Base-by-base conservation (phyloP, 2,888 invertebrate genomes). In the Drosophila testacea region DNA sequence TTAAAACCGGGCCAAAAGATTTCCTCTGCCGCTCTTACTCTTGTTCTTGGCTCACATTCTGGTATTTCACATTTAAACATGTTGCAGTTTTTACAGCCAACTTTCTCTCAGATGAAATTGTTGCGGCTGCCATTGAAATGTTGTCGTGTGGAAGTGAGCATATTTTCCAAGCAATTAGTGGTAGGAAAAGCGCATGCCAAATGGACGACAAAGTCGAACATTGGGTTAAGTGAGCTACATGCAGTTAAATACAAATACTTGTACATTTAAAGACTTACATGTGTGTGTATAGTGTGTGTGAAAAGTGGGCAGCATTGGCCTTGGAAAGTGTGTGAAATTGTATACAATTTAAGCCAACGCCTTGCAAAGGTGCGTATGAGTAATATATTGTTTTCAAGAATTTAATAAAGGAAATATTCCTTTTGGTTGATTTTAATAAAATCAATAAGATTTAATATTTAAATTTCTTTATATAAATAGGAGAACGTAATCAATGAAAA, bases 121-220 rank as follows among this genome's bases (percentile, higher is more conserved):
- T 79, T 81, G 76, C 68, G 69, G 69, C 65, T 84, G 79, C 76
- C 82, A 81, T 81, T 84, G 82, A 81, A 84, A 81, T 69, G 70
- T 68, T 66, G 51, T 78, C 73, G 67, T 76, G 81, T 76, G 81
- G 81, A 88, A 83, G 83, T 79, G 81, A 84, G 79, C 71, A 79
- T 70, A 88, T 86, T 88, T 88, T 81, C 77, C 89, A 73, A 81
- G 81, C 79, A 88, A 84, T 84, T 84, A 88, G 84, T 81, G 73
- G 66, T 50, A 65, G 64, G 55, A 82, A 55, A 69, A 67, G 71
- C 62, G 68, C 61, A 65, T 51, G 61, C 66, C 69, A 60, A 70
- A 67, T 64, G 73, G 60, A 68, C 75, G 57, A 63, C 60, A 69
- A 63, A 51, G 56, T 46, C 52, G 36, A 61, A 61, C 48, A 75